Conservation (phyloP, 1,140 invertebrate species). For the Pseudobourletiella spinata region DNA sequence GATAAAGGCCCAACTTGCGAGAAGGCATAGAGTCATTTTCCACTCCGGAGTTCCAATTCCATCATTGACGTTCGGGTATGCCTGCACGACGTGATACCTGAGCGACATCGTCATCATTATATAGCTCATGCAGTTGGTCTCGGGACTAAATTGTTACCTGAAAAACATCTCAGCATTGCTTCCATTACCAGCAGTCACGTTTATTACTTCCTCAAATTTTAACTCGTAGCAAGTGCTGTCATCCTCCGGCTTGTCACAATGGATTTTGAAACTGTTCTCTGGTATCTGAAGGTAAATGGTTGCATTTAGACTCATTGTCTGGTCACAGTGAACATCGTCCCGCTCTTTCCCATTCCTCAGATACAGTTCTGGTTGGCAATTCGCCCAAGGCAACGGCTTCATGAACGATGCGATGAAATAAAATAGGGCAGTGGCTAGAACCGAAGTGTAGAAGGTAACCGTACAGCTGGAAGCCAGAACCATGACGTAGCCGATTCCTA, state of each 20-base stretch:
- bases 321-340: background rate
- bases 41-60: conserved; percentile 64
- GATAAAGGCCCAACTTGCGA: conserved; percentile 64
- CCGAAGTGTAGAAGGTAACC: conserved; percentile 41
- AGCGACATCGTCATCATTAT: background rate
- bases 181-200: background rate
- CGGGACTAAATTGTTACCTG: background rate
- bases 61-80: conserved; percentile 55
- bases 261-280: background rate
- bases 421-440: conserved; percentile 39
- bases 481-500: conserved; percentile 44
- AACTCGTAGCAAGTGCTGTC: conserved; percentile 50
- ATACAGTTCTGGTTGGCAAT: conserved; percentile 6
- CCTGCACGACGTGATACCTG: conserved; percentile 56
- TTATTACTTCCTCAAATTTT: conserved; percentile 59
- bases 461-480: conserved; percentile 38
- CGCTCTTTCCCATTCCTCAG: background rate
- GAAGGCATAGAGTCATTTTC: conserved; percentile 62
- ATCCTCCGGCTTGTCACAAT: no score
- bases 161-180: background rate
- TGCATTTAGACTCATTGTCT: background rate
- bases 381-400: background rate
- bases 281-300: background rate
- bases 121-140: background rate
- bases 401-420: conserved; percentile 7